Evolutionary conservation across 2,888 invertebrate genomes (phyloP), one percentile per base, ranked within the genome.

Genomic region (Athalia circularis): DNA sequence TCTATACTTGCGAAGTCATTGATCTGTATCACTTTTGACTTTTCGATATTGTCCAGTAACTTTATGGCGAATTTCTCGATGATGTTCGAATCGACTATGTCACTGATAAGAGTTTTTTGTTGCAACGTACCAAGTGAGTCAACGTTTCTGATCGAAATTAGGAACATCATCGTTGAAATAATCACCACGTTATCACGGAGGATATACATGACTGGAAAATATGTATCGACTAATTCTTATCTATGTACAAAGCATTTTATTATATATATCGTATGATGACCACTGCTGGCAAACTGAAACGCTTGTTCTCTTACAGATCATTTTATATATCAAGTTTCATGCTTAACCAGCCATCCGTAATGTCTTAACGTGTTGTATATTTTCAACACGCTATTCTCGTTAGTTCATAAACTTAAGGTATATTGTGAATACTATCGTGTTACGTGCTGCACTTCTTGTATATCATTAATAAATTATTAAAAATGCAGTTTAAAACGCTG

Each of bases 281-380:
- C 29, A 29, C 29, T 29, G 0, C 29, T 29, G 9, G 62, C n/a
- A 62, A 75, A 75, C 75, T 75, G 75, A 75, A 50, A 62, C 62
- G 11, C 52, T 5, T 9, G 50, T 57, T 62, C 62, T 62, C 15
- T 62, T 62, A 75, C 62, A 75, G 75, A 75, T 75, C 62, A 75
- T 61, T 75, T 75, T 75, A 75, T 75, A 75, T 75, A 75, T 75
- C 48, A 75, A 48, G 75, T 75, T 75, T 75, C 75, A 75, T 75
- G 75, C 75, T 75, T 75, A 75, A 64, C 75, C 75, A 64, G 43
- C 75, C 75, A 75, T 75, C 75, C 75, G 75, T 75, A 75, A 50
- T 75, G 75, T 75, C 75, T 75, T 62, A 75, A 29, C 29, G 29
- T 29, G 29, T 29, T 29, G 62, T 64, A 52, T 62, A 62, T 47